phyloP scores from a whole-genome alignment of 2,888 invertebrate genomes.

The Dryobotodes eremita region DNA sequence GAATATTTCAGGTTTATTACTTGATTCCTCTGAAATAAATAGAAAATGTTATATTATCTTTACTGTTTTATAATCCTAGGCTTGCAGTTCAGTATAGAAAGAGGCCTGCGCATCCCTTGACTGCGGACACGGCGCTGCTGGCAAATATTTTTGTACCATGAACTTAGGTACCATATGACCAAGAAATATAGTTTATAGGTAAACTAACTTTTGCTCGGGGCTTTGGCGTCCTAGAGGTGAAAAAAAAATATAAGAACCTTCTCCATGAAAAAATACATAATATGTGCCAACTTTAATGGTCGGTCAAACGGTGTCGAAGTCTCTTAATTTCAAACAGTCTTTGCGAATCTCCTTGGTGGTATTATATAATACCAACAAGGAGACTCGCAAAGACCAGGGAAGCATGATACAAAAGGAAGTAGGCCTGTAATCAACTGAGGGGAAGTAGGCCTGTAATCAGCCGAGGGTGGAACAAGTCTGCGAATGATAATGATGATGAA shows the following conservation, averaged over 20 bases:
- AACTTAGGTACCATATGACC: background rate
- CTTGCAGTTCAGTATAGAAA: background rate
- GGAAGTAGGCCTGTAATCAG: no score
- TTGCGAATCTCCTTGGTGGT: no score
- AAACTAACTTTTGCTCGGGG: background rate
- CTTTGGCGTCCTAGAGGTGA: background rate
- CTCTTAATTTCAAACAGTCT: no score
- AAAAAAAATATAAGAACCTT: background rate
- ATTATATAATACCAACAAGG: no score
- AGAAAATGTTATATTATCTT: background rate
- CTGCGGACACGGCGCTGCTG: no score
- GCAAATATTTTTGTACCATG: background rate
- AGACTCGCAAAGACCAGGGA: no score
- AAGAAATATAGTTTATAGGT: background rate
- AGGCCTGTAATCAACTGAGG: no score
- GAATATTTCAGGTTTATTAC: background rate
- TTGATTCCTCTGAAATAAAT: constrained; percentile 14
- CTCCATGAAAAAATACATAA: background rate
- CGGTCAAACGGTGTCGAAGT: no score
- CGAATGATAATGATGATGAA: no score
- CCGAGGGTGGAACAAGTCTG: no score
- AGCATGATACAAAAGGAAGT: no score
- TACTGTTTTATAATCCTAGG: background rate
- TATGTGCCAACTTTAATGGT: no score
- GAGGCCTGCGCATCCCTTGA: background rate